These are phyloP conservation scores for Aphis craccivora DNA, from an alignment of 1,140 invertebrate genomes.

Conservation along the genomic window DNA sequence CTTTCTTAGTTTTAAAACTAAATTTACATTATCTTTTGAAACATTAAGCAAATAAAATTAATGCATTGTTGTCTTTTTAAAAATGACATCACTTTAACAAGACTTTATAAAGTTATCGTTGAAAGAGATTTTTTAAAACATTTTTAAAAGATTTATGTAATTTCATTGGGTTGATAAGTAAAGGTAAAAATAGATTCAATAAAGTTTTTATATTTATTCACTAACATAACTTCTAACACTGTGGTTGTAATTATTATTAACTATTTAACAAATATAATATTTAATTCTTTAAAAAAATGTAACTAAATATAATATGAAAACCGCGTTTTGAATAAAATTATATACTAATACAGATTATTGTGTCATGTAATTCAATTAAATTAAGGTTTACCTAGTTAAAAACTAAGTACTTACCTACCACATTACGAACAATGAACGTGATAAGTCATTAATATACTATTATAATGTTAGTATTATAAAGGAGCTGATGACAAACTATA, in stretches of 20 bases:
- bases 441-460: not conserved
- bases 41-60: not conserved
- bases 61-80: not conserved
- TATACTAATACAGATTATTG: not conserved
- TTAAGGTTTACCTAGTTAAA: not conserved
- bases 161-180: not conserved
- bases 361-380: no score
- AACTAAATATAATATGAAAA: not conserved
- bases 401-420: not conserved
- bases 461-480: not conserved
- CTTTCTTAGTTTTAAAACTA: not conserved
- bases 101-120: conserved; percentile 3
- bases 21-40: conserved; percentile 19
- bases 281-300: not conserved
- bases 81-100: not conserved
- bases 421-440: not conserved
- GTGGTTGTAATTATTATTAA: not conserved
- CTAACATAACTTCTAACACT: not conserved
- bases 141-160: not conserved
- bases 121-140: not conserved
- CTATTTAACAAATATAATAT: not conserved
- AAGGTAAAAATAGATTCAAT: conserved; percentile 14
- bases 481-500: not conserved
- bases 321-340: not conserved
- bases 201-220: not conserved